phyloP scores from a whole-genome alignment of 2,888 invertebrate species.

The Pollenia angustigena region DNA sequence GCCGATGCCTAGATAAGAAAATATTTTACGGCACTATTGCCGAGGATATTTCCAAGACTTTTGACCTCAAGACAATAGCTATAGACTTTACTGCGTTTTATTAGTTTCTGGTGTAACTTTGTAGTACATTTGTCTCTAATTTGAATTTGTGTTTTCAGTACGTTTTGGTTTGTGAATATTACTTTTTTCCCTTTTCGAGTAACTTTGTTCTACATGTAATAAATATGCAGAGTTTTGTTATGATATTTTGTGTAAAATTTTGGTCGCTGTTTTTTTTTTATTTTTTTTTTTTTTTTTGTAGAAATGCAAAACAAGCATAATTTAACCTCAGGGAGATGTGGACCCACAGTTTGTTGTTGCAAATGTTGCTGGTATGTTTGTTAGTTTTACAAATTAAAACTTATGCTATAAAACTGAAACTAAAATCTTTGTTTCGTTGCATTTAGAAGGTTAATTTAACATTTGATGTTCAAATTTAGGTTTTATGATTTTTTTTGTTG shows the following conservation, averaged over 20 bases:
- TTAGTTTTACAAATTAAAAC: constrained; percentile 34
- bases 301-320: constrained; percentile 44
- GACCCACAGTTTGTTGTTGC: background rate
- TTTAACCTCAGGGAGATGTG: constrained; percentile 47
- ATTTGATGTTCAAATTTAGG: constrained; percentile 31
- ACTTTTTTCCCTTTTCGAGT: background rate
- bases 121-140: constrained; percentile 23
- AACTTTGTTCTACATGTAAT: background rate
- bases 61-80: too few species aligned
- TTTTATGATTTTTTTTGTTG: constrained; percentile 20
- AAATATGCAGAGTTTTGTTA: constrained; percentile 38
- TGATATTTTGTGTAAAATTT: constrained; percentile 2
- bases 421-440: constrained; percentile 11
- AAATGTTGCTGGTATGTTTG: background rate
- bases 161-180: constrained; percentile 24
- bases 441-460: constrained; percentile 22
- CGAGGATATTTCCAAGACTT: too few species aligned
- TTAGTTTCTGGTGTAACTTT: constrained; percentile 2
- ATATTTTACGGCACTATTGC: background rate
- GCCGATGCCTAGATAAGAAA: background rate
- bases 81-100: background rate
- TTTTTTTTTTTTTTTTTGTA: constrained; percentile 3
- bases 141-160: constrained; percentile 1
- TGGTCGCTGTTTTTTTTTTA: background rate
- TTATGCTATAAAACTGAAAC: constrained; percentile 3